phyloP scores from a whole-genome alignment of 2,888 invertebrate species.

The Patella caerulea region DNA sequence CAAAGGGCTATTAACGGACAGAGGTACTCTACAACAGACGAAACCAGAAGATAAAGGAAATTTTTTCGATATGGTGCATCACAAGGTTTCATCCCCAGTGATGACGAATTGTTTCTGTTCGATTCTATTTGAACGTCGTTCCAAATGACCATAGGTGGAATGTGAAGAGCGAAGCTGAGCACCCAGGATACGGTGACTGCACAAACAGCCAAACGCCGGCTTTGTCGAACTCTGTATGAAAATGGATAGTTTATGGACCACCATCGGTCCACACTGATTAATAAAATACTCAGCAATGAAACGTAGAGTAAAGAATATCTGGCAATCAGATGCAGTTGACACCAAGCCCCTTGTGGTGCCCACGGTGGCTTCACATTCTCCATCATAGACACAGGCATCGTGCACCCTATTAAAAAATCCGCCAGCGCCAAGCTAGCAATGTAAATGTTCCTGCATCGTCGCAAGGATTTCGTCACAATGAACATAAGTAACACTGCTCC shows the following conservation, averaged over 20 bases:
- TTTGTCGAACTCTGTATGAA: slow-evolving; percentile 56
- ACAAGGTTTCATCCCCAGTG: slow-evolving; percentile 18
- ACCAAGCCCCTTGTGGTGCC: slow-evolving; percentile 38
- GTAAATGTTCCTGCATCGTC: slow-evolving; percentile 59
- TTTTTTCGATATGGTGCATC: slow-evolving; percentile 47
- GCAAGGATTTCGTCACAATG: slow-evolving; percentile 43
- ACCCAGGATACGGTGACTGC: slow-evolving; percentile 50
- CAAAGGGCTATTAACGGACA: slow-evolving; percentile 52
- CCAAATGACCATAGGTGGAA: slow-evolving; percentile 51
- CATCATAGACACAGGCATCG: slow-evolving; percentile 52
- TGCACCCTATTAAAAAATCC: slow-evolving; percentile 56
- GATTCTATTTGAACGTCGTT: slow-evolving; percentile 36
- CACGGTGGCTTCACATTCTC: slow-evolving; percentile 33
- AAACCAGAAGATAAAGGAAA: slow-evolving; percentile 41
- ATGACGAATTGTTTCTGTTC: slow-evolving; percentile 19
- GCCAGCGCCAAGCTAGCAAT: slow-evolving; percentile 59
- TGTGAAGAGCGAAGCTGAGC: slow-evolving; percentile 50
- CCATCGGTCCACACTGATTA: slow-evolving; percentile 61
- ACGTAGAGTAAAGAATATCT: slow-evolving; percentile 53
- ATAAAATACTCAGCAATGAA: slow-evolving; percentile 58
- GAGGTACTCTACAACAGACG: slow-evolving; percentile 49
- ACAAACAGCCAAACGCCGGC: slow-evolving; percentile 46
- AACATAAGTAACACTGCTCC: slow-evolving; percentile 57
- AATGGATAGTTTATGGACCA: slow-evolving; percentile 63
- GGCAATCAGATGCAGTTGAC: slow-evolving; percentile 47